These are phyloP conservation scores for Phrynocephalus guinanensis DNA, from an alignment of 2,797 vertebrate genomes.

Conservation along the genomic window DNA sequence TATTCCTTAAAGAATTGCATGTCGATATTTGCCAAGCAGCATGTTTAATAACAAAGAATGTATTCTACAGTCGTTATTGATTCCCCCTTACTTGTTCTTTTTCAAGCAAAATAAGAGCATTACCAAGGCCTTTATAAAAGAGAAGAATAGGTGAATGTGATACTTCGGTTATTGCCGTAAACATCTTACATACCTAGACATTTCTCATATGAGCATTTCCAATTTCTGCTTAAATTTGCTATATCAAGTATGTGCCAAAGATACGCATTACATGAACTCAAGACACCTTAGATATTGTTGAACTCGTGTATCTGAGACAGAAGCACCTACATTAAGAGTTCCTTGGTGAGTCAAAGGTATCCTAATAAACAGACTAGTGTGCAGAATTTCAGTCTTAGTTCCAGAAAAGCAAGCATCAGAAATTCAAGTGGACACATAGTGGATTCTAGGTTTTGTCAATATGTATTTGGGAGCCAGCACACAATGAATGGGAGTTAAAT, in stretches of 20 bases:
- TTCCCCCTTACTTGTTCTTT: constrained; percentile 13
- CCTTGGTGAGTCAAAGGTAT: neutral
- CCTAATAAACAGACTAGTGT: neutral
- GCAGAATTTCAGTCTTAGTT: neutral
- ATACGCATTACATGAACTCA: neutral
- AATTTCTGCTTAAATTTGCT: neutral
- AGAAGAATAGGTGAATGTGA: constrained; percentile 18
- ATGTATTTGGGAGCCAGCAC: neutral
- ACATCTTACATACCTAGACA: neutral
- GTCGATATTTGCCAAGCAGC: constrained; percentile 44
- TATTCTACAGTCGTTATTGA: constrained; percentile 17
- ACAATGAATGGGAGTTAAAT: neutral
- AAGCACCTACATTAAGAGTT: too few species aligned
- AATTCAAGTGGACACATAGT: neutral
- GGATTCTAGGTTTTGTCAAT: neutral
- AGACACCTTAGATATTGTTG: neutral
- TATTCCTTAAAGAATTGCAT: constrained; percentile 49
- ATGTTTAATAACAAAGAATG: constrained; percentile 44
- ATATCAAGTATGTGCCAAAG: neutral
- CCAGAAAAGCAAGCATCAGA: neutral
- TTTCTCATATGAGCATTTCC: neutral
- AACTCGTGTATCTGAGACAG: neutral
- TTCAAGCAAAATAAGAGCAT: constrained; percentile 31
- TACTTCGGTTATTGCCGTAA: constrained; percentile 48
- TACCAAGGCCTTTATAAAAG: constrained; percentile 21